Conservation (phyloP, 2,113 vertebrate species). For the Oenanthe oenanthe region DNA sequence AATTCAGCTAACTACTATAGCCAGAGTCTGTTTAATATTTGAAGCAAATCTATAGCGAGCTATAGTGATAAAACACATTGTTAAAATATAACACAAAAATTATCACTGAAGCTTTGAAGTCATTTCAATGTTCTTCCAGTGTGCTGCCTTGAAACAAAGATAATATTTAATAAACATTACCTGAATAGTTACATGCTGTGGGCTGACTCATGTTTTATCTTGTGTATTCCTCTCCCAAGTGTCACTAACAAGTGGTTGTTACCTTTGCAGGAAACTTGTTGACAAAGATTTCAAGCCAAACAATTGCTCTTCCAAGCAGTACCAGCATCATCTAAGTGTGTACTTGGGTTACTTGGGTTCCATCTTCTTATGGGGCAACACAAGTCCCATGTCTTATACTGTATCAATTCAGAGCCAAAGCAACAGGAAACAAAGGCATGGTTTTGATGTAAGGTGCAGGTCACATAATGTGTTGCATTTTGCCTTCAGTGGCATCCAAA, state of each 20-base stretch:
- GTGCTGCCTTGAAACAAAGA: conserved; percentile 36
- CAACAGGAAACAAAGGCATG: not conserved
- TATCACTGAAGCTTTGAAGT: conserved; percentile 64
- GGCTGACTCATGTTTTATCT: not conserved
- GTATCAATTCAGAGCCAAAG: not conserved
- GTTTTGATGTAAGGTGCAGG: not conserved
- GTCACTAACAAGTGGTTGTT: not conserved
- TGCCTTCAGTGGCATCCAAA: not conserved
- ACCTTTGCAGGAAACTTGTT: not conserved
- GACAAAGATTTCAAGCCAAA: not conserved
- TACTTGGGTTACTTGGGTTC: not conserved
- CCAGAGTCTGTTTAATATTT: conserved; percentile 68
- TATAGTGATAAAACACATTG: conserved; percentile 64
- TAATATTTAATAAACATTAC: conserved; percentile 28
- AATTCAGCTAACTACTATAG: conserved; percentile 68
- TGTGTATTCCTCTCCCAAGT: not conserved
- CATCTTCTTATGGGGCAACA: not conserved
- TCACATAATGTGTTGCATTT: not conserved
- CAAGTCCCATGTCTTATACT: not conserved
- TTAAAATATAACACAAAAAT: conserved; percentile 71
- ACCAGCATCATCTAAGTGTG: not conserved
- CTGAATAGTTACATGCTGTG: not conserved
- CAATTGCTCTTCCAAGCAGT: not conserved
- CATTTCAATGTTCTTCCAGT: conserved; percentile 45
- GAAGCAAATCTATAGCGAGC: conserved; percentile 71